A percentile compares a stretch with the other conserved stretches of the same genome.
Conservation (phyloP, 2,113 vertebrate species). For the Picathartes gymnocephalus region DNA sequence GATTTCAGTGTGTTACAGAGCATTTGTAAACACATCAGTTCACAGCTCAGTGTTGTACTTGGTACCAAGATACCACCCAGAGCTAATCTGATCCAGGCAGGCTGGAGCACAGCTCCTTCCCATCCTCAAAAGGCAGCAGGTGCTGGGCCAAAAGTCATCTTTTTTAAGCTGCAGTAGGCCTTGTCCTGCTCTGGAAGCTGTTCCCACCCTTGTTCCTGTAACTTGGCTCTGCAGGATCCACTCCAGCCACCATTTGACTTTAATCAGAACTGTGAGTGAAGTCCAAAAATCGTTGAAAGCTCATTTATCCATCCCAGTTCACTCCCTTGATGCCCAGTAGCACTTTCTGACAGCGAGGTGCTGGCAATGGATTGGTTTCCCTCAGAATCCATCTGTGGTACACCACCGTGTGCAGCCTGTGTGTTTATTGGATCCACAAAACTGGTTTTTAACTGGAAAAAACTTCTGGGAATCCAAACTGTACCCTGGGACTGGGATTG, state of each 20-base stretch:
- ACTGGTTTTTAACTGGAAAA: not conserved
- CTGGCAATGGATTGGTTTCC: not conserved
- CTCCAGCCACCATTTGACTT: slow-evolving; percentile 3
- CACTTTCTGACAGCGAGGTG: not conserved
- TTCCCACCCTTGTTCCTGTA: not conserved
- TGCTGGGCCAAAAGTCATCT: slow-evolving; percentile 2
- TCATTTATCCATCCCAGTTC: slow-evolving; percentile 29
- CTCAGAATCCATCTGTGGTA: not conserved
- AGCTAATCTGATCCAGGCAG: not conserved
- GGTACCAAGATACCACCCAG: not conserved
- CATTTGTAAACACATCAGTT: not conserved
- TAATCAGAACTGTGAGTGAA: slow-evolving; percentile 9
- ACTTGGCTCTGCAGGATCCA: not conserved
- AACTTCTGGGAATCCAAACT: not conserved
- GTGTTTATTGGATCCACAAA: not conserved
- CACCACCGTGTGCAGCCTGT: not conserved
- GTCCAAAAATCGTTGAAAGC: slow-evolving; percentile 17
- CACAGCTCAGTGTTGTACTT: not conserved
- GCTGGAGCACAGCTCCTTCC: not conserved
- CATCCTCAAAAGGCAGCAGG: not conserved
- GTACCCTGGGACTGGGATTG: not conserved
- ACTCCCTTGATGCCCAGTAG: slow-evolving; percentile 17
- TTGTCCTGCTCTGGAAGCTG: not conserved
- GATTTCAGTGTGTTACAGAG: not conserved
- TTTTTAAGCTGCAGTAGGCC: not conserved